Evolutionary conservation across 1,140 invertebrate species (phyloP), one percentile per base, ranked within the genome.

Genomic region (Zaprionus nigranus): DNA sequence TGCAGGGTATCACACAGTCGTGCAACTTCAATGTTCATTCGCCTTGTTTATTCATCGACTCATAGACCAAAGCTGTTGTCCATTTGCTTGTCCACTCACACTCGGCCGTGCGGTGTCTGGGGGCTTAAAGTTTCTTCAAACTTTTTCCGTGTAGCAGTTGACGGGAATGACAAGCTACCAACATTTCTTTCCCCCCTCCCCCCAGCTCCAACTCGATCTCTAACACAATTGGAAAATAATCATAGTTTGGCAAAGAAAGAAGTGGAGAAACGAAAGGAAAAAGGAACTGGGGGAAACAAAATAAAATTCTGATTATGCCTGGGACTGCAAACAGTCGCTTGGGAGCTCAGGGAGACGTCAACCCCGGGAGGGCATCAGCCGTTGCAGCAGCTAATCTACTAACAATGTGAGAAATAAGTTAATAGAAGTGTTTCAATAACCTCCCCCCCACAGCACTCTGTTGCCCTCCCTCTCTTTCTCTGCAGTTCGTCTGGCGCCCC

Each of bases 211-310:
- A 28, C 34, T 43, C 65, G 46, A 64, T 12, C 24, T 43, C 43
- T 36, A 90, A 71, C 67, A 74, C 85, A 90, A 90, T 90, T 90
- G 59, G 85, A 90, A 90, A 90, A 88, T 90, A 90, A 90, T 85
- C 74, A 90, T 90, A 88, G 83, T 82, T 75, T 65, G 60, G 20
- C 34, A 20, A 63, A 59, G 22, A 24, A 51, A 51, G 11, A 13
- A 5, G 22, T 7, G 4, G 22, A 20, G 20, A 22, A 22, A 20
- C 17, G 9, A 51, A 12, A 51, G 11, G 17, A 6, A 49, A 22
- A 49, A 49, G n/a, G 2, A 51, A 51, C 3, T 24, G 17, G 3
- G 46, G n/a, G 40, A 2, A 40, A n/a, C 49, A 69, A 68, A 53
- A 66, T 12, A 64, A 60, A 77, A 72, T 75, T 74, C 57, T 88